Conservation (phyloP, 1,140 invertebrate species). For the Drosophila fuyamai region DNA sequence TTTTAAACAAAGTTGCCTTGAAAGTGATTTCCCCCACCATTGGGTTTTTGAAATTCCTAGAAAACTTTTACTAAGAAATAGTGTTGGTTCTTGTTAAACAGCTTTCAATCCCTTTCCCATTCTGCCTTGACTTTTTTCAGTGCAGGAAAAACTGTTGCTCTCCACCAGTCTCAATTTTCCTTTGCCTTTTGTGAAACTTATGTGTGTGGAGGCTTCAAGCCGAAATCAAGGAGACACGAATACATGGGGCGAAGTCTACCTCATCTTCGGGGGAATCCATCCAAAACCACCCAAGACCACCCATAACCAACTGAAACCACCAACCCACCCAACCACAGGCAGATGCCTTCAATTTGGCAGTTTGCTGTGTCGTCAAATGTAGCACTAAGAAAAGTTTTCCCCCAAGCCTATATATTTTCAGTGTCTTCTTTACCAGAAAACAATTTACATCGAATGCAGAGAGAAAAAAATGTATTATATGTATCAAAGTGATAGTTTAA, state of each 20-base stretch:
- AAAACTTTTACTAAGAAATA: conserved; percentile 12
- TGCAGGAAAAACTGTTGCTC: conserved; percentile 40
- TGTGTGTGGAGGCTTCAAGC: conserved; percentile 14
- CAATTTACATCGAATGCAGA: not conserved
- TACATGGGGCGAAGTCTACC: conserved; percentile 35
- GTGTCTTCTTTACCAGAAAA: not conserved
- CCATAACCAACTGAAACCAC: conserved; percentile 16
- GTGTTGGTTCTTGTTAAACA: not conserved
- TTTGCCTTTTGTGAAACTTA: conserved; percentile 9
- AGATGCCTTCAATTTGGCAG: conserved; percentile 61
- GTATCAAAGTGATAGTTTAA: no score
- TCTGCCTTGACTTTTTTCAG: conserved; percentile 8
- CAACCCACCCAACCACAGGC: conserved; percentile 15
- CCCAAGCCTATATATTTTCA: conserved; percentile 36
- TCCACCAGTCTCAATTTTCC: conserved; percentile 21
- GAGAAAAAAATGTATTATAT: not conserved
- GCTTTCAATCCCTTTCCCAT: conserved; percentile 1
- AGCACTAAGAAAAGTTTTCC: conserved; percentile 66
- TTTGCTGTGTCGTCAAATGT: conserved; percentile 69
- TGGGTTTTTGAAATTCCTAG: not conserved
- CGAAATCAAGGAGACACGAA: conserved; percentile 55
- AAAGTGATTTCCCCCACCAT: conserved; percentile 14
- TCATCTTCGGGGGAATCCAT: conserved; percentile 14
- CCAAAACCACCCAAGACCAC: conserved; percentile 13
- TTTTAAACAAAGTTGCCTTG: conserved; percentile 1